A percentile compares a stretch with the other conserved stretches of the same genome.
Evolutionary conservation across 53 echinoderm and acorn worm genomes (phyloP).

Genomic region (Actinopyga echinites): DNA sequence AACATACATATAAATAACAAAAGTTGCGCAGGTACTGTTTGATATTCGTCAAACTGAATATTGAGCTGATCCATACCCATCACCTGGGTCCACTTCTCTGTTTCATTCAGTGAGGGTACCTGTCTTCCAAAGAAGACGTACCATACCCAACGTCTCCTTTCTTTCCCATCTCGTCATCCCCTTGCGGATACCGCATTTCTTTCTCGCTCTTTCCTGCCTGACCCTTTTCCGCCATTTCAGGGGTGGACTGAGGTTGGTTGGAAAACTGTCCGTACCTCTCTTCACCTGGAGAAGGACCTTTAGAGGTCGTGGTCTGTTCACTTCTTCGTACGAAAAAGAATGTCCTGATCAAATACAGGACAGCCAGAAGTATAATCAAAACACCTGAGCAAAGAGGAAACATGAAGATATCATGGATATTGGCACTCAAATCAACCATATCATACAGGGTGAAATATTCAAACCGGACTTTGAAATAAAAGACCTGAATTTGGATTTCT

Average conservation of each 20-base stretch:
- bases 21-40: too few species aligned
- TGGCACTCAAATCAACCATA: too few species aligned
- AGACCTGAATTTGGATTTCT: too few species aligned
- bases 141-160: conserved; percentile 61
- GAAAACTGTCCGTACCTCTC: background rate
- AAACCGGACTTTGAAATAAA: too few species aligned
- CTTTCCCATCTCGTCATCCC: conserved; percentile 60
- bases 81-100: too few species aligned
- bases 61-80: too few species aligned
- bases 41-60: too few species aligned
- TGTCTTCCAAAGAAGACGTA: conserved; percentile 32
- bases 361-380: conserved; percentile 37
- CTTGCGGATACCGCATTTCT: background rate
- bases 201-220: conserved; percentile 22
- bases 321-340: conserved; percentile 28
- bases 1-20: too few species aligned
- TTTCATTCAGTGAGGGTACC: conserved; percentile 55
- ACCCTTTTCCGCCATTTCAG: background rate
- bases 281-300: background rate
- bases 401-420: background rate
- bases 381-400: conserved; percentile 35
- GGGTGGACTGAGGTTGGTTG: too few species aligned
- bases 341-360: conserved; percentile 58
- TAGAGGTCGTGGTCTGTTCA: background rate
- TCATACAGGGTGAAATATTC: too few species aligned